Base-by-base conservation (phyloP, 1,140 invertebrate species). In the Drosophila pandora region DNA sequence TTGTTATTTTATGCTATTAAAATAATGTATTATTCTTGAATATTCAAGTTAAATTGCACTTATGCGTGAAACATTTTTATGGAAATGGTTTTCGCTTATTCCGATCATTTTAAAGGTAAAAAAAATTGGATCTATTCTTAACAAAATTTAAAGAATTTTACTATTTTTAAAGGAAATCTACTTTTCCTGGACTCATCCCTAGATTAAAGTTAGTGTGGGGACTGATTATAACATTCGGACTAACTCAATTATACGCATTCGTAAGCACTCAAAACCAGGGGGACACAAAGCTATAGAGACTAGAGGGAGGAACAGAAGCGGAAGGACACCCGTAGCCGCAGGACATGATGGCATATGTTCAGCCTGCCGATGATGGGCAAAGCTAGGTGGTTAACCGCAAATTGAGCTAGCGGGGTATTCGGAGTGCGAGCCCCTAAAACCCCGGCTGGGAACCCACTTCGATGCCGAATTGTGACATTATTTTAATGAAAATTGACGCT, bases 401-500 rank as follows among this genome's bases (percentile, higher is more conserved):
- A 70, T 65, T 17, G 61, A 30, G 37, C 3, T 12, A 12, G 22
- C 32, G 43, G 17, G 41, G 41, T 30, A 47, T 47, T 37, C 45
- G 47, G 30, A 59, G 32, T 58, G 37, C 30, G 25, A 28, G 21
- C 21, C 47, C 47, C 41, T 32, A 12, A 39, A 39, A 49, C 13
- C 10, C 57, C 52, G 61, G 72, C 59, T 70, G 34, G 25, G 47
- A 53, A 25, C 21, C 77, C 68, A 75, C 74, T 81, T 81, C 39
- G 49, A 48, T 57, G 57, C 69, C 37, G 47, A 73, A 81, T 56
- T 67, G 77, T 69, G 82, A 75, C 82, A 64, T 78, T 82, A 71
- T 78, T 87, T 81, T 78, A 85, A 85, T 85, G 81, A 87, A 85
- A 71, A 87, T 77, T 87, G 82, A 78, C 68, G 68, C 74, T 64